Percentiles rank a stretch among this genome's conserved stretches.
Evolutionary conservation across 1,140 invertebrate genomes (phyloP).

Genomic region (Meloidogyne floridensis): DNA sequence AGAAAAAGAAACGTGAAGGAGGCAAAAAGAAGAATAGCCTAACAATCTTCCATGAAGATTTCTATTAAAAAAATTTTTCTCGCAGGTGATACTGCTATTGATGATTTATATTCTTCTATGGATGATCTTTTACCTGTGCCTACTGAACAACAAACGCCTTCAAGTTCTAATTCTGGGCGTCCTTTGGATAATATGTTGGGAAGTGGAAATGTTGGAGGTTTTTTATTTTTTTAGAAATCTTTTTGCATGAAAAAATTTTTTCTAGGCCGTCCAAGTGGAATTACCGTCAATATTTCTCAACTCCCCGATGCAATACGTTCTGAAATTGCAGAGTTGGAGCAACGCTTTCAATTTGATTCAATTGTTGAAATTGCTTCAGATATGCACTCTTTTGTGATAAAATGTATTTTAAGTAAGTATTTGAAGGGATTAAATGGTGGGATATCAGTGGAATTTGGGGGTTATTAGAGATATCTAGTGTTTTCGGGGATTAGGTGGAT

Average conservation of each 20-base stretch:
- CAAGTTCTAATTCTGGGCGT: background rate
- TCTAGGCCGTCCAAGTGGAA: conserved; percentile 9
- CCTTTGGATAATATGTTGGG: background rate
- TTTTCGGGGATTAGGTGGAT: no score
- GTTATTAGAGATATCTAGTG: no score
- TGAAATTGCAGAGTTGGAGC: conserved; percentile 41
- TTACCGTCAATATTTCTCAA: conserved; percentile 32
- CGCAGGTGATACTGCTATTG: background rate
- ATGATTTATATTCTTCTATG: conserved; percentile 38
- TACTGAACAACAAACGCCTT: conserved; percentile 24
- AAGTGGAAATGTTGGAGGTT: background rate
- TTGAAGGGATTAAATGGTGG: background rate
- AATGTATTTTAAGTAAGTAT: conserved; percentile 25
- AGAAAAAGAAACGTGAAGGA: no score
- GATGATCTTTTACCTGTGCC: conserved; percentile 41
- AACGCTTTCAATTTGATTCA: conserved; percentile 42
- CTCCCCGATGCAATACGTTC: conserved; percentile 37
- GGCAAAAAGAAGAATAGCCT: no score
- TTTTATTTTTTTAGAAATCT: background rate
- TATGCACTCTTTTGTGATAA: conserved; percentile 15
- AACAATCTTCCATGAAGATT: background rate
- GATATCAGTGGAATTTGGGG: no score
- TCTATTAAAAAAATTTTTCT: background rate
- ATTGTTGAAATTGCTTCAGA: conserved; percentile 42
- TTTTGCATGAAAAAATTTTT: background rate